Evolutionary conservation across 2,113 vertebrate species (phyloP).

Genomic region (Cavia porcellus): DNA sequence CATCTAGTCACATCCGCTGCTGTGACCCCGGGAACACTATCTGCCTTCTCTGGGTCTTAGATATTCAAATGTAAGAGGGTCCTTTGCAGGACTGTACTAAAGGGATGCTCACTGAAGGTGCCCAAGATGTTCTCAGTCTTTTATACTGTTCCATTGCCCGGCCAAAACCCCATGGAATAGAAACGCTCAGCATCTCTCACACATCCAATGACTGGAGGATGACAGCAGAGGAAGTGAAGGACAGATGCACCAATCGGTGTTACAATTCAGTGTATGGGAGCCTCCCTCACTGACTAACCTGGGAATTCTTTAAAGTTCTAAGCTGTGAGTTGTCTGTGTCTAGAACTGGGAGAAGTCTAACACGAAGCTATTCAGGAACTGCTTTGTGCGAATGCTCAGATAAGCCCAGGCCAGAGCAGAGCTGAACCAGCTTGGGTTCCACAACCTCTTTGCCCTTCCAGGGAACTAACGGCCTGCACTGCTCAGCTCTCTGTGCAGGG

Average conservation of each 20-base stretch:
- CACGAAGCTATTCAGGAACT: background rate
- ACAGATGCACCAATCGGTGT: background rate
- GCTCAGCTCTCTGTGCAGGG: background rate
- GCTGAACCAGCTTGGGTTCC: background rate
- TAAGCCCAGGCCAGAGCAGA: background rate
- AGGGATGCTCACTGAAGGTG: background rate
- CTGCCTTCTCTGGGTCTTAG: background rate
- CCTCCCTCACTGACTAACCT: background rate
- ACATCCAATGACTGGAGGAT: background rate
- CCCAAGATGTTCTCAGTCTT: background rate
- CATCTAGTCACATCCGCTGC: background rate
- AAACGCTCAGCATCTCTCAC: background rate
- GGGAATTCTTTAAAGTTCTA: background rate
- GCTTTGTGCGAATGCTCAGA: background rate
- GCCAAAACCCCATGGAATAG: background rate
- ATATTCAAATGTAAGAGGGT: background rate
- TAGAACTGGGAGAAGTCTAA: background rate
- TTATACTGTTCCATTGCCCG: background rate
- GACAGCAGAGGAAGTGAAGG: background rate
- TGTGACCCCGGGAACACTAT: background rate
- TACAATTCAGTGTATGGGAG: background rate
- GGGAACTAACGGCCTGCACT: background rate
- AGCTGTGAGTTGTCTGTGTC: background rate
- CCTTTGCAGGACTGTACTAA: background rate
- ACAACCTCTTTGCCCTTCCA: background rate